These are phyloP conservation scores for Meloidogyne hapla DNA, from an alignment of 1,140 invertebrate species.

Conservation along the genomic window DNA sequence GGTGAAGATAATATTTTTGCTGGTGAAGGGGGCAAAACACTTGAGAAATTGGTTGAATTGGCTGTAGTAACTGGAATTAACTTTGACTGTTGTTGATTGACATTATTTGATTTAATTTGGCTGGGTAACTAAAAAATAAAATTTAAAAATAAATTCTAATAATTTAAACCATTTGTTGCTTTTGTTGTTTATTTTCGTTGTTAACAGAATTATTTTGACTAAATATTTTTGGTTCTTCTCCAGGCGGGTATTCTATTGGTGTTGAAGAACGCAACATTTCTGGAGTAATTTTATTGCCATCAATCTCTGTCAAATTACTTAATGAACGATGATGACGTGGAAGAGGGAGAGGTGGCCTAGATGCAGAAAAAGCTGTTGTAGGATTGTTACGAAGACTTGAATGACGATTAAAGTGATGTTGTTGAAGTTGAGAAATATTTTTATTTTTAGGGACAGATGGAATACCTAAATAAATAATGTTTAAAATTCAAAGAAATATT, in stretches of 20 bases:
- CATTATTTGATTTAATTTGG: background rate
- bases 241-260: slow-evolving; percentile 8
- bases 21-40: background rate
- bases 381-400: background rate
- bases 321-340: background rate
- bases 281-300: background rate
- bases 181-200: background rate
- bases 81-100: background rate
- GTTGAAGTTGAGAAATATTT: background rate
- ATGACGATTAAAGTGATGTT: slow-evolving; percentile 5
- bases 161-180: slow-evolving; percentile 1
- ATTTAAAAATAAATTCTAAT: background rate
- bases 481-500: background rate
- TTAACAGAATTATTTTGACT: background rate
- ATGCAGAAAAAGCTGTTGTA: slow-evolving; percentile 8
- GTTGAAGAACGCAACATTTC: slow-evolving; percentile 13
- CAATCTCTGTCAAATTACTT: slow-evolving; percentile 1
- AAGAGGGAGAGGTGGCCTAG: background rate
- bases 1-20: background rate
- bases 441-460: background rate
- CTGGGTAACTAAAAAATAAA: background rate
- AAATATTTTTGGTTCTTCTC: slow-evolving; percentile 7
- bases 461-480: background rate
- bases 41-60: slow-evolving; percentile 1
- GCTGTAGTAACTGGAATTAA: background rate